phyloP scores from a whole-genome alignment of 2,888 invertebrate species.

The Cabera pusaria region DNA sequence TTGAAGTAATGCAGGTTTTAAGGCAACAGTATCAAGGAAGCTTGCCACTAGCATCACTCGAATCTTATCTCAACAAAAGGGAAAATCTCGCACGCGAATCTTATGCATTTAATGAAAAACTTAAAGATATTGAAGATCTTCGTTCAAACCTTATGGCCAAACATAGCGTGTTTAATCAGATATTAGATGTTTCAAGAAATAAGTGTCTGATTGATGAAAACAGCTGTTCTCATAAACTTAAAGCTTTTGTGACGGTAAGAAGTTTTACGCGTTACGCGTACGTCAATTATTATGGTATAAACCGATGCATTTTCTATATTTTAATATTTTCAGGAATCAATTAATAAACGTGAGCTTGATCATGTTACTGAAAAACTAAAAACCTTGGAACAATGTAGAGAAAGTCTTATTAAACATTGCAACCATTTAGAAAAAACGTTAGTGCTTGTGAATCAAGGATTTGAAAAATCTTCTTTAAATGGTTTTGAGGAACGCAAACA shows the following conservation, averaged over 20 bases:
- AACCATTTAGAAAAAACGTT: constrained; percentile 61
- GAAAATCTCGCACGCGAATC: constrained; percentile 59
- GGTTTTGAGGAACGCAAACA: constrained; percentile 31
- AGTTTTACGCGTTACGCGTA: background rate
- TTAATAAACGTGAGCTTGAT: constrained; percentile 53
- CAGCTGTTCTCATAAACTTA: constrained; percentile 61
- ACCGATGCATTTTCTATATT: background rate
- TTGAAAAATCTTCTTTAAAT: constrained; percentile 40
- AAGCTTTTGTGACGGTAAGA: constrained; percentile 55
- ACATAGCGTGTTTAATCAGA: constrained; percentile 65
- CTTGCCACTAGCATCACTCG: constrained; percentile 60
- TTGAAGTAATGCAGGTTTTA: constrained; percentile 61
- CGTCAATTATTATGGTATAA: background rate
- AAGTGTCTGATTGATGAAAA: constrained; percentile 60
- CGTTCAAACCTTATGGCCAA: constrained; percentile 59
- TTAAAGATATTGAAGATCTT: constrained; percentile 66
- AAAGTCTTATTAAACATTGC: constrained; percentile 54
- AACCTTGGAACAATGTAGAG: constrained; percentile 51
- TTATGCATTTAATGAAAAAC: constrained; percentile 52
- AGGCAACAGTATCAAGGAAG: constrained; percentile 72
- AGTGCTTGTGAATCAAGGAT: constrained; percentile 61
- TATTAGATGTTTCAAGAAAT: constrained; percentile 55
- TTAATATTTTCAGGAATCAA: constrained; percentile 48
- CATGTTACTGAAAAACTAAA: constrained; percentile 56
- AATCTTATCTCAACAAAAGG: constrained; percentile 59